These are phyloP conservation scores for Chelidonichthys spinosus DNA, from an alignment of 2,797 vertebrate genomes.

Conservation along the genomic window DNA sequence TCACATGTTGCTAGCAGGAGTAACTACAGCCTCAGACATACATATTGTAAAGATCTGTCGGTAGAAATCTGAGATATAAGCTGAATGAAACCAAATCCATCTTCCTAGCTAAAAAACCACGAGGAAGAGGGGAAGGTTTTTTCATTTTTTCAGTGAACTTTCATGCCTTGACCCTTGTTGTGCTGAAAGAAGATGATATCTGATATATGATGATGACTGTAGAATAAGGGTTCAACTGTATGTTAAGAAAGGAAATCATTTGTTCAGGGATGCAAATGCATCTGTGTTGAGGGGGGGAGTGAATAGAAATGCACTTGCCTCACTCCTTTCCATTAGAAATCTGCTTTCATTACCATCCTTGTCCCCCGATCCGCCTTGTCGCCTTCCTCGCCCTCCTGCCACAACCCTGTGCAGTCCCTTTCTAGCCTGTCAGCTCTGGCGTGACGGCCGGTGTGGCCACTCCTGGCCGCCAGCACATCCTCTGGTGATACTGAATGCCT, in stretches of 20 bases:
- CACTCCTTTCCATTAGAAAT: conserved; percentile 42
- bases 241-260: not conserved
- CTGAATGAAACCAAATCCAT: conserved; percentile 1
- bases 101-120: not conserved
- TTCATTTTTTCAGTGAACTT: conserved; percentile 3
- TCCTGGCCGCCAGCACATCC: conserved; percentile 60
- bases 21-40: not conserved
- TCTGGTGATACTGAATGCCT: conserved; percentile 51
- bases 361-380: conserved; percentile 59
- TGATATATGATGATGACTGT: not conserved
- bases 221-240: not conserved
- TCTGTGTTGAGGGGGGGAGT: not conserved
- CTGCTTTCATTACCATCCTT: conserved; percentile 64
- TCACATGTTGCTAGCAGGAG: conserved; percentile 3
- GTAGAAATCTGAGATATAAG: not conserved
- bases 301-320: conserved; percentile 22
- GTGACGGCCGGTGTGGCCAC: conserved; percentile 62
- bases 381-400: conserved; percentile 60
- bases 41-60: not conserved
- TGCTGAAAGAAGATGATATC: not conserved
- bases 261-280: not conserved
- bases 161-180: conserved; percentile 31
- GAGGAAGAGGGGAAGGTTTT: not conserved
- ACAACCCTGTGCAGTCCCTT: conserved; percentile 45
- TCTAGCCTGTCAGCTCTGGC: conserved; percentile 46